Base-by-base conservation (phyloP, 2,797 vertebrate genomes). In the Tachyglossus aculeatus region DNA sequence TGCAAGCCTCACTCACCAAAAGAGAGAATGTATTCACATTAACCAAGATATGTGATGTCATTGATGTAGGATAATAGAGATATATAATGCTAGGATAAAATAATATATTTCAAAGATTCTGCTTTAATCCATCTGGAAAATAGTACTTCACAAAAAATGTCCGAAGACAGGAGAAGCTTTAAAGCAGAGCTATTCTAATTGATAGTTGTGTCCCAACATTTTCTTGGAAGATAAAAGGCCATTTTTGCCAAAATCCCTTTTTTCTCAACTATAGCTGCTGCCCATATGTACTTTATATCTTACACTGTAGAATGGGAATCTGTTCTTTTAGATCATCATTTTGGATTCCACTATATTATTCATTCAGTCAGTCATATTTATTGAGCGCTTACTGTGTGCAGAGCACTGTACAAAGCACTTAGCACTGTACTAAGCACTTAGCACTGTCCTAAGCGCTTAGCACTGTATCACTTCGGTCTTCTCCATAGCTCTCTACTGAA, bases 101-200 rank as follows among this genome's bases (percentile, higher is more conserved):
- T 11, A 39, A 39, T 73, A 13, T 15, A 2, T 5, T 62, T 73
- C 25, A 77, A 61, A 62, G 12, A 9, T 47, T 8, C 14, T 56
- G 21, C 52, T 78, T 77, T 47, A 39, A 55, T 73, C 44, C 62
- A 70, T 52, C 18, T 54, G 21, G 32, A 37, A 36, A 55, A 47
- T 57, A 15, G 32, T 25, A 24, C 71, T 76, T 37, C 60, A 84
- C 33, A 76, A 57, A 47, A 5, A 53, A 62, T 54, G 13, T 27
- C 32, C 37, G 70, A 52, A 69, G 31, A 55, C 61, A 54, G 3
- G 10, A 33, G 32, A 52, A 32, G 25, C 16, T 60, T 66, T 67
- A 61, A 55, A 67, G 7, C 6, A 72, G 62, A 78, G 5, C 22
- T 38, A 44, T 66, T 60, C 37, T 82, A 64, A 69, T 19, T 22